A percentile compares a stretch with the other conserved stretches of the same genome.
phyloP scores from a whole-genome alignment of 2,113 vertebrate genomes.

The Martes martes region DNA sequence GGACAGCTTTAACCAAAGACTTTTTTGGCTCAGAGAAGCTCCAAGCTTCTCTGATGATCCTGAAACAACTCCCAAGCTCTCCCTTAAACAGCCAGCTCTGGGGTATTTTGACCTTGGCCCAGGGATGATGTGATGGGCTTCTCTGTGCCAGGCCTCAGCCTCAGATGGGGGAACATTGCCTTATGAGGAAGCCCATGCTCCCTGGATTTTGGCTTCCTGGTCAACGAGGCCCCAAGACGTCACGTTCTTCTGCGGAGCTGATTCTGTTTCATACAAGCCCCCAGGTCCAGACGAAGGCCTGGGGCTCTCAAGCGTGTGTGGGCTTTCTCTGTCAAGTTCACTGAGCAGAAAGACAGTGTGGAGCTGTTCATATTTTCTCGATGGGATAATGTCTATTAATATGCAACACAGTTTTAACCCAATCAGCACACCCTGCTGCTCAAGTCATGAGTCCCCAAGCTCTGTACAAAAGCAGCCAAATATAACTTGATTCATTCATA shows the following conservation, averaged over 20 bases:
- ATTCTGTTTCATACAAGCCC: neutral
- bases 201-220: neutral
- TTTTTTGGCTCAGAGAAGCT: neutral
- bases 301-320: neutral
- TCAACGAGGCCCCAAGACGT: neutral
- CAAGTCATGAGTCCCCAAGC: neutral
- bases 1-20: neutral
- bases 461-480: neutral
- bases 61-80: neutral
- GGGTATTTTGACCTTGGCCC: constrained; percentile 46
- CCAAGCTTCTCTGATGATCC: neutral
- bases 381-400: neutral
- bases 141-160: neutral
- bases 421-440: neutral
- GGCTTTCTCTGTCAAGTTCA: neutral
- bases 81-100: neutral
- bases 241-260: neutral
- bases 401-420: neutral
- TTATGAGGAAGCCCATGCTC: constrained; percentile 26
- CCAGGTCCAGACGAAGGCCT: neutral
- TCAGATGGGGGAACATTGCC: neutral
- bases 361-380: neutral
- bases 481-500: neutral
- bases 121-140: neutral
- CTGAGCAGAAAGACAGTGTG: neutral